Conservation (phyloP, 2,113 vertebrate genomes). For the Chelonoidis abingdonii region DNA sequence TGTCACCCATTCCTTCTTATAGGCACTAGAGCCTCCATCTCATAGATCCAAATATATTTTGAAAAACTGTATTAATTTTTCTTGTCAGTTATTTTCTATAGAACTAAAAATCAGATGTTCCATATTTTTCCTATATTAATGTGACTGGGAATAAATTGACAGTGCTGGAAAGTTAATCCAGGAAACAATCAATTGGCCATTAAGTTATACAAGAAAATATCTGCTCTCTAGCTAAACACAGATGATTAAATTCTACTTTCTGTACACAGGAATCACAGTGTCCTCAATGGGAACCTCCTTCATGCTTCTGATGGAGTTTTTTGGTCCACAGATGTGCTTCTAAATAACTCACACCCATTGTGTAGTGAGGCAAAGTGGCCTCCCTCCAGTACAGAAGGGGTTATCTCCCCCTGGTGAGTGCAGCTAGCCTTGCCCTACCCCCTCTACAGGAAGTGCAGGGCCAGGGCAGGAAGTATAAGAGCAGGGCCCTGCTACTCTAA, state of each 20-base stretch:
- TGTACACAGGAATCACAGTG: neutral
- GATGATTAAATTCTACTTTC: neutral
- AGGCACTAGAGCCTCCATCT: neutral
- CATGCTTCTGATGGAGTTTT: neutral
- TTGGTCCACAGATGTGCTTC: neutral
- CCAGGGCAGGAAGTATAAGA: no score
- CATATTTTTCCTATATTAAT: neutral
- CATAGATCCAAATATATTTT: neutral
- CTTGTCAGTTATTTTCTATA: neutral
- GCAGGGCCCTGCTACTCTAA: no score
- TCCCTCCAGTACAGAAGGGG: no score
- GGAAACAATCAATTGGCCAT: neutral
- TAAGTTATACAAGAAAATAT: neutral
- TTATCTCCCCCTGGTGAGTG: no score
- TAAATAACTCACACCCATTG: neutral
- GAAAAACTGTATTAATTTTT: neutral
- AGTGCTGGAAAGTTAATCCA: neutral
- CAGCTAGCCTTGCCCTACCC: no score
- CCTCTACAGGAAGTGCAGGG: no score
- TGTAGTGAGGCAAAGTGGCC: no score
- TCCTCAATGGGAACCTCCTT: neutral
- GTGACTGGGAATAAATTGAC: neutral
- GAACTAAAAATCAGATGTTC: neutral
- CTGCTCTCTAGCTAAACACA: neutral
- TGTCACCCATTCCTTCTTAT: neutral